phyloP scores from a whole-genome alignment of 2,888 invertebrate species.

The Cotesia congregata region DNA sequence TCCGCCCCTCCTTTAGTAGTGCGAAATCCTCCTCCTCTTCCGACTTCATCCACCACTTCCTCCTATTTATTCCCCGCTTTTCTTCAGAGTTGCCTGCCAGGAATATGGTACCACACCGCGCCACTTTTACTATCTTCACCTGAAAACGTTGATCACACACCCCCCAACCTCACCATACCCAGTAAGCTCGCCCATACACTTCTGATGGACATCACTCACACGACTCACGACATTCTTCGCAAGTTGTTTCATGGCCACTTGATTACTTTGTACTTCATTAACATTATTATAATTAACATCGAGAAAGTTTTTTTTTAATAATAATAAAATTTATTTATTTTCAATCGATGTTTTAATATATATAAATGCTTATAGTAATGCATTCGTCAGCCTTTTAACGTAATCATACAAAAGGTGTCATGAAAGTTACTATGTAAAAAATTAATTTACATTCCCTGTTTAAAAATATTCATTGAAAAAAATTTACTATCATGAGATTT shows the following conservation, averaged over 20 bases:
- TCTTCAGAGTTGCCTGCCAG: conserved; percentile 43
- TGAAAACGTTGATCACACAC: conserved; percentile 48
- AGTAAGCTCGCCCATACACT: conserved; percentile 42
- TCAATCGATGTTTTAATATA: background rate
- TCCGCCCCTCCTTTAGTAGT: conserved; percentile 51
- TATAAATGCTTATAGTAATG: conserved; percentile 9
- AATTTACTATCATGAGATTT: too few relatives aligned
- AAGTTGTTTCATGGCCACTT: conserved; percentile 26
- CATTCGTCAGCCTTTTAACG: background rate
- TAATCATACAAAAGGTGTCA: background rate
- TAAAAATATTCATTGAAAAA: too few relatives aligned
- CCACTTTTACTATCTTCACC: conserved; percentile 52
- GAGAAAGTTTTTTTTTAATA: background rate
- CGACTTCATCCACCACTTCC: conserved; percentile 51
- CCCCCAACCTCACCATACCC: conserved; percentile 42
- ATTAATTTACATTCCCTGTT: too few relatives aligned
- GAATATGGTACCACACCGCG: conserved; percentile 59
- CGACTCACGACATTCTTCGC: conserved; percentile 18
- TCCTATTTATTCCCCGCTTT: conserved; percentile 41
- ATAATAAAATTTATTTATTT: conserved; percentile 8
- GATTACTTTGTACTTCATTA: background rate
- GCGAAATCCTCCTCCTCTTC: conserved; percentile 48
- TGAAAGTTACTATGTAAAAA: background rate
- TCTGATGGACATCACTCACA: conserved; percentile 1
- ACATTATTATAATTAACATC: conserved; percentile 11